These are phyloP conservation scores for Lymantria monacha DNA, from an alignment of 2,888 invertebrate species.

Conservation along the genomic window DNA sequence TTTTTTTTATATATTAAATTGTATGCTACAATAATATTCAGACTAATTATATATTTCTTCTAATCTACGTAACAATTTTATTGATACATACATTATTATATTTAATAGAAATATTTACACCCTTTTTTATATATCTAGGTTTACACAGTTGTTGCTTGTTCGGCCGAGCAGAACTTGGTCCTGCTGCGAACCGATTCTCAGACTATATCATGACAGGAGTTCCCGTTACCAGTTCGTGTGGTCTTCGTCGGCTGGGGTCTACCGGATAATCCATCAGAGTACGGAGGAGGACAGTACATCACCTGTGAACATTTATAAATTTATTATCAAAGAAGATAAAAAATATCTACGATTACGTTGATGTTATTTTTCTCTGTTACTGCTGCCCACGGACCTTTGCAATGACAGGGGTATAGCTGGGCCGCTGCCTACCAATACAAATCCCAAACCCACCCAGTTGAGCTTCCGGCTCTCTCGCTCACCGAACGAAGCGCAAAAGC, in stretches of 20 bases:
- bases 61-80: conserved; percentile 24
- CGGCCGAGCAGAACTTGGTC: conserved; percentile 44
- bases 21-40: not conserved
- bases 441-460: too few species aligned
- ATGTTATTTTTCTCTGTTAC: too few species aligned
- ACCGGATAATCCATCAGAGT: conserved; percentile 67
- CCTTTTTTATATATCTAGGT: conserved; percentile 12
- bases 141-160: conserved; percentile 65
- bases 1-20: not conserved
- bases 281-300: conserved; percentile 82
- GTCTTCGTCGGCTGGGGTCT: conserved; percentile 84
- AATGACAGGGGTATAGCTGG: too few species aligned
- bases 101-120: conserved; percentile 26
- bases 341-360: not conserved
- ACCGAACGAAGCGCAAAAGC: too few species aligned
- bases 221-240: conserved; percentile 86
- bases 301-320: conserved; percentile 54
- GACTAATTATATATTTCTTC: not conserved
- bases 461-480: too few species aligned
- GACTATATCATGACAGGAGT: conserved; percentile 83
- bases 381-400: too few species aligned
- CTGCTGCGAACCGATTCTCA: conserved; percentile 70
- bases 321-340: not conserved
- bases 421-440: too few species aligned
- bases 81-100: conserved; percentile 22